Evolutionary conservation across 1,140 invertebrate genomes (phyloP).

Genomic region (Pseudobourletiella spinata): DNA sequence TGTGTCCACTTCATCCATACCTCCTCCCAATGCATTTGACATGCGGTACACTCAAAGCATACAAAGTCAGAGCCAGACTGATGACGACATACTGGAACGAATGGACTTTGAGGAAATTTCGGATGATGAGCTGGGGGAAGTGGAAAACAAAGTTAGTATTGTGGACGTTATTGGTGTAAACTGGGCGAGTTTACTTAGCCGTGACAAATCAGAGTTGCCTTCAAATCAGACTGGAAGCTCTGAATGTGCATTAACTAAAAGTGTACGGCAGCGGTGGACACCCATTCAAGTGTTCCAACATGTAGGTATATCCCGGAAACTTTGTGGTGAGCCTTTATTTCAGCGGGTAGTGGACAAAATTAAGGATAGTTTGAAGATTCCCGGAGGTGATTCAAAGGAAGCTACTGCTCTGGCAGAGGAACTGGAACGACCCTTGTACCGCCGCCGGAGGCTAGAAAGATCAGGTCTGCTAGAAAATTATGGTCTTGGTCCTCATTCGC

Average conservation of each 20-base stretch:
- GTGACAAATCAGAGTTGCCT: conserved; percentile 53
- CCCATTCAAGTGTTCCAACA: conserved; percentile 58
- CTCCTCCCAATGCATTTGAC: neutral
- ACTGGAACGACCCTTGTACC: conserved; percentile 11
- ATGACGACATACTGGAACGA: conserved; percentile 61
- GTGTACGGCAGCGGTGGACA: conserved; percentile 64
- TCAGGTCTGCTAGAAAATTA: conserved; percentile 40
- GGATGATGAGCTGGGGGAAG: conserved; percentile 75
- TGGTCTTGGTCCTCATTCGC: conserved; percentile 44
- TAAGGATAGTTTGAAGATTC: conserved; percentile 8
- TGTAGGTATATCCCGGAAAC: conserved; percentile 54
- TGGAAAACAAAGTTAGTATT: conserved; percentile 52
- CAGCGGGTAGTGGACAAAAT: conserved; percentile 18
- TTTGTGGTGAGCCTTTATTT: conserved; percentile 30
- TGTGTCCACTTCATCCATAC: neutral
- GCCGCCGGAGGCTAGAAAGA: neutral
- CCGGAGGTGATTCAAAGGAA: neutral
- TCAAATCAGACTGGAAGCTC: conserved; percentile 40
- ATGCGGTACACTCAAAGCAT: neutral
- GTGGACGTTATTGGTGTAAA: conserved; percentile 83
- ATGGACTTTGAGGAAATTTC: conserved; percentile 84
- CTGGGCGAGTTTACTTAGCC: conserved; percentile 73
- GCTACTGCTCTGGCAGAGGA: neutral
- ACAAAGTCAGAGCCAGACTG: conserved; percentile 36
- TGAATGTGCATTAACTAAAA: conserved; percentile 44